phyloP scores from a whole-genome alignment of 2,113 vertebrate genomes.

The Malurus elegans region DNA sequence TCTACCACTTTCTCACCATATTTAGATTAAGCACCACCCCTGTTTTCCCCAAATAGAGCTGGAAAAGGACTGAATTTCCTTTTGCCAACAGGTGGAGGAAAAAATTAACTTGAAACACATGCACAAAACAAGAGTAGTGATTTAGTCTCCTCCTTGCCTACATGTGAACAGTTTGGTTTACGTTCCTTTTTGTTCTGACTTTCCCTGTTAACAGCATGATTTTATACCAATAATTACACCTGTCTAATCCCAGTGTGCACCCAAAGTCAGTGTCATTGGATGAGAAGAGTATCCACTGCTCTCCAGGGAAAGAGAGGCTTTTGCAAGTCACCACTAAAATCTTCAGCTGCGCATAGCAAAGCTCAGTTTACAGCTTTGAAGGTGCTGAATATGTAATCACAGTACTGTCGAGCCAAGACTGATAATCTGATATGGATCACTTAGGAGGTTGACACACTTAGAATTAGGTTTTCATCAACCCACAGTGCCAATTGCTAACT shows the following conservation, averaged over 20 bases:
- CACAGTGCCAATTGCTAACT: not conserved
- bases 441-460: not conserved
- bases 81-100: not conserved
- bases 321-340: not conserved
- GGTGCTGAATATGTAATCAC: not conserved
- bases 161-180: not conserved
- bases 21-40: not conserved
- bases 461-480: not conserved
- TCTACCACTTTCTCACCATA: not conserved
- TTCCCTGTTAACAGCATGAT: not conserved
- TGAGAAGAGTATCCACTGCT: not conserved
- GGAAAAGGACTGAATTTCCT: not conserved
- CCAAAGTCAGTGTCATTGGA: not conserved
- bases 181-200: not conserved
- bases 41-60: accelerated
- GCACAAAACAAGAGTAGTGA: not conserved
- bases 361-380: not conserved
- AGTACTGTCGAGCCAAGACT: not conserved
- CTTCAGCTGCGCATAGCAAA: not conserved
- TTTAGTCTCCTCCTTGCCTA: not conserved
- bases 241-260: not conserved
- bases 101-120: not conserved
- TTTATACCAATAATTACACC: not conserved
- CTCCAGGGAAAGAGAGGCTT: not conserved
- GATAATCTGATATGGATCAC: not conserved